Evolutionary conservation across 2,888 invertebrate genomes (phyloP), one percentile per base, ranked within the genome.

Genomic region (Dryadula phaetusa): DNA sequence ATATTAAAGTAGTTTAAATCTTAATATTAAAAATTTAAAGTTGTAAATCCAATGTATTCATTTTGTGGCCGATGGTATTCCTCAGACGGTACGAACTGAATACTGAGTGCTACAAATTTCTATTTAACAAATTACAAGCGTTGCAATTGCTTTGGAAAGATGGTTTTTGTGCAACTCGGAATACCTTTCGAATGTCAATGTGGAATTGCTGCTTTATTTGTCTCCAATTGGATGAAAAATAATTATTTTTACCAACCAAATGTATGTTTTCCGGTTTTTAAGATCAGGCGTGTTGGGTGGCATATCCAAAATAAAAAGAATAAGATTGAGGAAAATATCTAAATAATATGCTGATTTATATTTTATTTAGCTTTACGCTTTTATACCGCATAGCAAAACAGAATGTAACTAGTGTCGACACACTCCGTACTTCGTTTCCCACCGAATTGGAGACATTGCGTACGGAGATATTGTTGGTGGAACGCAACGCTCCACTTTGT

Each of bases 91-190:
- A 44, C 58, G 67, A 49, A 58, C 64, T 56, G 67, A 70, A 70
- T 70, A 64, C 64, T 37, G 56, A 67, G 42, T 37, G 40, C 54
- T 37, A 47, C 54, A 49, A 67, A 70, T 70, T 70, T 70, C 69
- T 70, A 70, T 70, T 60, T 58, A 58, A 62, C 65, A 47, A 61
- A 64, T 56, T 65, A 69, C 53, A 60, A 66, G 46, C 52, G 20
- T 40, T 66, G 69, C 62, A 58, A 62, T 52, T 32, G 54, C 44
- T 64, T 46, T 56, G 47, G 62, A 67, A 42, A 62, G 53, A 61
- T 64, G 56, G 54, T 67, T 67, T 62, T 64, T 68, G 60, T 53
- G 64, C 47, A 54, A 37, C 47, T 47, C 12, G 32, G 25, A 25
- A 25, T 37, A 46, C 37, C 37, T 62, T 58, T 49, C 32, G 69